phyloP scores from a whole-genome alignment of 1,140 invertebrate genomes.

The Ephestia elutella region DNA sequence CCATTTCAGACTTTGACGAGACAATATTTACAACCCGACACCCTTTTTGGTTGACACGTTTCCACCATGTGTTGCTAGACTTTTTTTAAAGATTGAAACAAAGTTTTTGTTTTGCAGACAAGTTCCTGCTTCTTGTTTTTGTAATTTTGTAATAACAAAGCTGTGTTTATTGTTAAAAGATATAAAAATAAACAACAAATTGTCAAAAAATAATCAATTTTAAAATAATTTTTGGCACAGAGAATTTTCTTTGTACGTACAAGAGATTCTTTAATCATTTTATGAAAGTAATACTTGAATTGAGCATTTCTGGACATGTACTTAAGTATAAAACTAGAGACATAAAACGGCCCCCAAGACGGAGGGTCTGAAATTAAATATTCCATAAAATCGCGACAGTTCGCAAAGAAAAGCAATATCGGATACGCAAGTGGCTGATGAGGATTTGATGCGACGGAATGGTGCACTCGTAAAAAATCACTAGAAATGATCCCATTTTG shows the following conservation, averaged over 20 bases:
- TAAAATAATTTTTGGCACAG: too few relatives aligned
- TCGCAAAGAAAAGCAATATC: slow-evolving; percentile 71
- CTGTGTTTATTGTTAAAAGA: too few relatives aligned
- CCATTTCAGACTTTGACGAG: slow-evolving; percentile 30
- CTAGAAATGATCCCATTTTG: slow-evolving; percentile 72
- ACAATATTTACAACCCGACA: slow-evolving; percentile 31
- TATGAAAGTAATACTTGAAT: background rate
- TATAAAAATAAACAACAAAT: background rate
- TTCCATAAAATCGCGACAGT: slow-evolving; percentile 64
- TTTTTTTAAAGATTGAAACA: background rate
- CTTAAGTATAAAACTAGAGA: background rate
- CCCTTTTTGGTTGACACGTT: slow-evolving; percentile 20
- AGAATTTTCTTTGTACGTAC: too few relatives aligned
- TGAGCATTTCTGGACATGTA: background rate
- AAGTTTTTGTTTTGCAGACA: background rate
- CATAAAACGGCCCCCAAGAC: slow-evolving; percentile 30
- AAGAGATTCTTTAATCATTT: background rate
- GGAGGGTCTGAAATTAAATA: slow-evolving; percentile 49
- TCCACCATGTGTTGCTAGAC: background rate
- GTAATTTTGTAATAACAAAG: background rate
- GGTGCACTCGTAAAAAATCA: slow-evolving; percentile 70
- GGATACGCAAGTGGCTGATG: slow-evolving; percentile 69
- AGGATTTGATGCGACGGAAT: slow-evolving; percentile 66
- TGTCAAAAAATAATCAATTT: background rate
- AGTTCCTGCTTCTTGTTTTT: too few relatives aligned